These are phyloP conservation scores for Smutsia temminckii DNA, from an alignment of 2,797 vertebrate species.

Conservation along the genomic window DNA sequence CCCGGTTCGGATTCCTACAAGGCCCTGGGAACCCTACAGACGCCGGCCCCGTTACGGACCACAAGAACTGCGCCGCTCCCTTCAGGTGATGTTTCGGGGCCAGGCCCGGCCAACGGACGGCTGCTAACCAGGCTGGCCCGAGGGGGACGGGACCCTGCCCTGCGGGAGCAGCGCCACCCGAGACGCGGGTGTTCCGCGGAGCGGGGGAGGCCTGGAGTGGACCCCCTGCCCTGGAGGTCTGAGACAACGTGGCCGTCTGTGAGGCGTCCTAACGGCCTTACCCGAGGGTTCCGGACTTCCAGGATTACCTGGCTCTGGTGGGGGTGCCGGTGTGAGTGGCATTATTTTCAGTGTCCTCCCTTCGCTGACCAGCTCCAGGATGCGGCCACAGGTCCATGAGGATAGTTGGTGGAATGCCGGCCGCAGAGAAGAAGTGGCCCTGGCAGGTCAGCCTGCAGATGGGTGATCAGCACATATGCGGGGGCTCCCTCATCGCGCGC, in stretches of 20 bases:
- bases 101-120: not conserved
- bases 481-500: constrained; percentile 60
- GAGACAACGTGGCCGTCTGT: not conserved
- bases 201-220: not conserved
- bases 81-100: not conserved
- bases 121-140: not conserved
- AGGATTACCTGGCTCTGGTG: not conserved
- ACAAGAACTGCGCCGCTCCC: accelerated
- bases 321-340: not conserved
- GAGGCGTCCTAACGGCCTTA: too few species aligned
- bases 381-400: constrained; percentile 24
- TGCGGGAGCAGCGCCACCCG: not conserved
- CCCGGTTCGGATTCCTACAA: not conserved
- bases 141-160: not conserved
- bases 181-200: not conserved
- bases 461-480: accelerated
- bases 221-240: not conserved
- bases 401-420: not conserved
- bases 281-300: not conserved
- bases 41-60: accelerated
- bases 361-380: not conserved
- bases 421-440: not conserved
- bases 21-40: not conserved
- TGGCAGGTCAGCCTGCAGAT: constrained; percentile 73
- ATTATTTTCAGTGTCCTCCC: not conserved